Base-by-base conservation (phyloP, 2,113 vertebrate genomes). In the Tamias sibiricus region DNA sequence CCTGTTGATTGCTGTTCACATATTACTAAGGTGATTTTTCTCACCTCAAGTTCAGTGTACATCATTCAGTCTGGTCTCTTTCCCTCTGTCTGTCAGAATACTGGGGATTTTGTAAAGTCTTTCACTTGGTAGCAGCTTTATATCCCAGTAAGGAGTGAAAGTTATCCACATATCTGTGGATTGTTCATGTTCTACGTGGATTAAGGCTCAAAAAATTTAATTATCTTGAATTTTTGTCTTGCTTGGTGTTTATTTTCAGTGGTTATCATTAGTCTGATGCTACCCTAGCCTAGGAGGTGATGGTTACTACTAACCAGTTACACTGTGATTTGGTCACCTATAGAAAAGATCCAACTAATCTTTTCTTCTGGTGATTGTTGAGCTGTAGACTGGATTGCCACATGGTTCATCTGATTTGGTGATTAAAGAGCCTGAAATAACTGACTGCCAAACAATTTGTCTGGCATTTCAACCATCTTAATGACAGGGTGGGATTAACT, bases 391-490 rank as follows among this genome's bases (percentile, higher is more conserved):
- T 30, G 40, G 1, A 2, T n/a, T 54, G 66, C 71, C 88, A 71
- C 64, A 10, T 59, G 96, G 90, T 87, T 93, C 93, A 87, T 91
- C 95, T 95, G 95, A 90, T 96, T 85, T 87, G 97, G 87, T 95
- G 94, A 96, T 94, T 95, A 90, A 87, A 96, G 80, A 93, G 59
- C 40, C 95, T 42, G 0, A 81, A 91, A 72, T 93, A 69, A 84
- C 62, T 93, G 91, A 66, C 93, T 93, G 91, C 87, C 97, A 93
- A 93, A 95, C 77, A 93, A 95, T 96, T 92, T 91, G 95, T 97
- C 95, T 88, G 97, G 93, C 90, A 96, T 97, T 87, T 96, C 95
- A 98, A 93, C 91, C 91, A 95, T 95, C 80, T 96, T 97, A 97
- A 98, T 97, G 87, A 97, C 83, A 87, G 68, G 87, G 76, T 92